phyloP scores from a whole-genome alignment of 2,797 vertebrate species.

The Sebastes kiyomatsui region DNA sequence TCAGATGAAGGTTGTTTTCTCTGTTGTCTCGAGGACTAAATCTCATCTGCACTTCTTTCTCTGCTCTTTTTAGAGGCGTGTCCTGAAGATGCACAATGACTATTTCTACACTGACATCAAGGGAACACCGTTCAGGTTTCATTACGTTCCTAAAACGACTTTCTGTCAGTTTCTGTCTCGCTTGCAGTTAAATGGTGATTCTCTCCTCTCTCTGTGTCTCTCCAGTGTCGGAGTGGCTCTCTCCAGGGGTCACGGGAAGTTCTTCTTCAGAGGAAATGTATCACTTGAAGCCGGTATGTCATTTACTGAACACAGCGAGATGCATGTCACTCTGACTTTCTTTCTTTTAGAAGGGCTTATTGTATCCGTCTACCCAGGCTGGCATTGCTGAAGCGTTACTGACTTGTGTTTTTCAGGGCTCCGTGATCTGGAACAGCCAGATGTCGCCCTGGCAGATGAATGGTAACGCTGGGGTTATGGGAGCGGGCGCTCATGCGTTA shows the following conservation, averaged over 20 bases:
- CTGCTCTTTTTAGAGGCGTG: constrained; percentile 88
- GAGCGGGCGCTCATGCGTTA: constrained; percentile 71
- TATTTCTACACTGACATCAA: constrained; percentile 99
- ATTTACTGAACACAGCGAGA: not conserved
- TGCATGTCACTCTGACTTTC: constrained; percentile 19
- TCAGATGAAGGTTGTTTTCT: constrained; percentile 4
- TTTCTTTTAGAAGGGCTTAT: constrained; percentile 27
- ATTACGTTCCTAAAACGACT: not conserved
- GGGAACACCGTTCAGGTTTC: constrained; percentile 95
- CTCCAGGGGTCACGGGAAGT: constrained; percentile 96
- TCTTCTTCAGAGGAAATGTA: constrained; percentile 97
- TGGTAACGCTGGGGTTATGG: constrained; percentile 86
- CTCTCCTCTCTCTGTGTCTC: constrained; percentile 19
- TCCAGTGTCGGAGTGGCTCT: constrained; percentile 95
- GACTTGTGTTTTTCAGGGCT: constrained; percentile 87
- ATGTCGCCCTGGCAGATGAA: constrained; percentile 97
- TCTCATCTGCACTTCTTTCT: constrained; percentile 13
- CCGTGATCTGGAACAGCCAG: constrained; percentile 97
- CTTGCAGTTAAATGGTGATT: not conserved
- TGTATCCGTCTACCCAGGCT: constrained; percentile 25
- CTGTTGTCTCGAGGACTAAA: constrained; percentile 13
- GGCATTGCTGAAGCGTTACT: constrained; percentile 72
- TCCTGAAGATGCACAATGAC: constrained; percentile 98
- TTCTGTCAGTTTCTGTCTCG: constrained; percentile 8
- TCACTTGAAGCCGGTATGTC: constrained; percentile 92